phyloP scores from a whole-genome alignment of 2,113 vertebrate species.

The Helogale parvula region DNA sequence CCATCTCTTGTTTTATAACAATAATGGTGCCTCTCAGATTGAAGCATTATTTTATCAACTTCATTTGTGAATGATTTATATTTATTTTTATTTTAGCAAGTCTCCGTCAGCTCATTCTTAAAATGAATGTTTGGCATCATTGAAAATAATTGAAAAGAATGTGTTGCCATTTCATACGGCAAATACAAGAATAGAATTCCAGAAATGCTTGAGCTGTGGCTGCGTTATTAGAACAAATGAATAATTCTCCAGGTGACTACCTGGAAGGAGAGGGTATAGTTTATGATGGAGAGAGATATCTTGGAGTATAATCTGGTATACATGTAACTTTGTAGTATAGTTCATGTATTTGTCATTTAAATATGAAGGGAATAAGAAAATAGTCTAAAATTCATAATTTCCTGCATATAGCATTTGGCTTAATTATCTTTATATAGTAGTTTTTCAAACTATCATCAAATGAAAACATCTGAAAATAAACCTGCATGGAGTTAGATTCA shows the following conservation, averaged over 20 bases:
- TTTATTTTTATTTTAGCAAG: conserved; percentile 44
- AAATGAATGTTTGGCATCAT: not conserved
- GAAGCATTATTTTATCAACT: not conserved
- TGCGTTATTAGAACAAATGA: not conserved
- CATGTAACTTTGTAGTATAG: not conserved
- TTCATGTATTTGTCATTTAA: not conserved
- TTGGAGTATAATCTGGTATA: not conserved
- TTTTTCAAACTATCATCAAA: conserved; percentile 31
- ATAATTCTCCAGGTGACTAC: not conserved
- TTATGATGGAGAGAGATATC: not conserved
- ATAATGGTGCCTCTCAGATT: not conserved
- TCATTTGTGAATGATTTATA: not conserved
- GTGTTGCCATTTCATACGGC: not conserved
- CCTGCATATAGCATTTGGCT: not conserved
- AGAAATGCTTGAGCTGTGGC: not conserved
- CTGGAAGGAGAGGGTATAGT: not conserved
- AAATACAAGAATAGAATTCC: not conserved
- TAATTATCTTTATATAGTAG: not conserved
- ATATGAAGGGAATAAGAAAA: not conserved
- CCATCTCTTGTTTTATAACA: not conserved
- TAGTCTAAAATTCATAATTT: not conserved
- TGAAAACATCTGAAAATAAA: conserved; percentile 30
- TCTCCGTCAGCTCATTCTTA: not conserved
- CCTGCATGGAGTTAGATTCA: not conserved
- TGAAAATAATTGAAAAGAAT: conserved; percentile 20